Percentiles rank a stretch among this genome's conserved stretches.
These are phyloP conservation scores for Cephalopterus ornatus DNA, from an alignment of 2,113 vertebrate genomes.

Conservation along the genomic window DNA sequence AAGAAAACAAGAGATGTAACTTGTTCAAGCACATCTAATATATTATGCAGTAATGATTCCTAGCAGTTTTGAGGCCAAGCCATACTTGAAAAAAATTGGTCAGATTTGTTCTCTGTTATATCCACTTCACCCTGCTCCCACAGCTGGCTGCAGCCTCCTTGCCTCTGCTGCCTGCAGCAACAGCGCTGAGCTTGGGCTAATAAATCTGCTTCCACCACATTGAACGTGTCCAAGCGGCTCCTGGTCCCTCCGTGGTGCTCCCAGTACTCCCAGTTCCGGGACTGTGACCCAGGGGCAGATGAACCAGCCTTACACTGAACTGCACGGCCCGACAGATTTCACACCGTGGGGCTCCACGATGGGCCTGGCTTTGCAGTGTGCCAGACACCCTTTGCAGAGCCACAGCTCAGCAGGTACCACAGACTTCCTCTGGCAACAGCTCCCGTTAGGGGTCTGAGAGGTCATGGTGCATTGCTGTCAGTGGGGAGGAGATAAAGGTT, in stretches of 20 bases:
- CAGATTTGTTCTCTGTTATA: not conserved
- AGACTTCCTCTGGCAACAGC: not conserved
- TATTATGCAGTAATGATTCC: not conserved
- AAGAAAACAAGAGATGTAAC: not conserved
- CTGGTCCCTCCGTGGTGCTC: not conserved
- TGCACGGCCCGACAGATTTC: not conserved
- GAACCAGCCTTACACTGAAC: not conserved
- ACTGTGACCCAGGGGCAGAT: not conserved
- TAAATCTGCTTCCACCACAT: not conserved
- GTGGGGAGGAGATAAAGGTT: not conserved
- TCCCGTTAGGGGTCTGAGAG: not conserved
- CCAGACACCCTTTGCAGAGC: not conserved
- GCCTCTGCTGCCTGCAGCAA: not conserved
- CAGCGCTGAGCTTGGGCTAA: not conserved
- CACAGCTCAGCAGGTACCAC: not conserved
- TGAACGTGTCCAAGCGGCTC: rapidly evolving
- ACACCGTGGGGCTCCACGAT: rapidly evolving
- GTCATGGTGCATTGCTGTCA: not conserved
- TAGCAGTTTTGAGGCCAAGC: conserved; percentile 9
- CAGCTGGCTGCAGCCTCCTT: not conserved
- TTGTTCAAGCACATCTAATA: conserved; percentile 39
- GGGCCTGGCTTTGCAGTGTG: not conserved
- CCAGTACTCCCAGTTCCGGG: not conserved
- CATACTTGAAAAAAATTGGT: not conserved
- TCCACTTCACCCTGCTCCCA: not conserved